Conservation (phyloP, 2,113 vertebrate species). For the Sinocyclocheilus rhinocerous region DNA sequence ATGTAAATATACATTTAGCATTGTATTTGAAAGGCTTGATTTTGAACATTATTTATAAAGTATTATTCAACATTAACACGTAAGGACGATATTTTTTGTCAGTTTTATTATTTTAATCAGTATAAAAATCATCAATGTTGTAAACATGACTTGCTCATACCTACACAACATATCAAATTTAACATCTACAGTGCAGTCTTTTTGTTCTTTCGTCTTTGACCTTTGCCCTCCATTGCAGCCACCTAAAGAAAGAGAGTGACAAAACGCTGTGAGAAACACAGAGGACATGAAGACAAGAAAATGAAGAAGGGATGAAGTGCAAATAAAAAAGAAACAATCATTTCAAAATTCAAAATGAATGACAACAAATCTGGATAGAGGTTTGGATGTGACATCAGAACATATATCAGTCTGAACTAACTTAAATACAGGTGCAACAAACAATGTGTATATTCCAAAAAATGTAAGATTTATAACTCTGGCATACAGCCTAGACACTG, state of each 20-base stretch:
- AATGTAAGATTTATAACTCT: conserved; percentile 32
- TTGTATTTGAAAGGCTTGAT: background rate
- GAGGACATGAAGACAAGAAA: conserved; percentile 19
- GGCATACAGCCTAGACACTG: background rate
- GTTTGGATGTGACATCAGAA: conserved; percentile 19
- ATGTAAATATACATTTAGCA: background rate
- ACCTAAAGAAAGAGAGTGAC: conserved; percentile 98
- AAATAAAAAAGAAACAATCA: conserved; percentile 51
- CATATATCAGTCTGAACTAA: conserved; percentile 8
- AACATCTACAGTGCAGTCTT: background rate
- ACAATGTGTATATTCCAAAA: conserved; percentile 29
- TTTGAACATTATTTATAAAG: no score
- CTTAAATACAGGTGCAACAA: conserved; percentile 7
- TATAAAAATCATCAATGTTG: background rate
- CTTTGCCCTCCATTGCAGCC: conserved; percentile 73
- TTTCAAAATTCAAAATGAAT: conserved; percentile 42
- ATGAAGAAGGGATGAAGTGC: conserved; percentile 50
- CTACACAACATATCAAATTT: background rate
- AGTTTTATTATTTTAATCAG: background rate
- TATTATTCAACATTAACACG: no score
- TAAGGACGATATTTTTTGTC: background rate
- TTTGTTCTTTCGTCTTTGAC: background rate
- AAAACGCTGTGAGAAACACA: conserved; percentile 88
- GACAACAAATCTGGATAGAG: background rate
- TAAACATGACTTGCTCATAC: background rate